phyloP scores from a whole-genome alignment of 1,140 invertebrate species.

The Globodera rostochiensis region DNA sequence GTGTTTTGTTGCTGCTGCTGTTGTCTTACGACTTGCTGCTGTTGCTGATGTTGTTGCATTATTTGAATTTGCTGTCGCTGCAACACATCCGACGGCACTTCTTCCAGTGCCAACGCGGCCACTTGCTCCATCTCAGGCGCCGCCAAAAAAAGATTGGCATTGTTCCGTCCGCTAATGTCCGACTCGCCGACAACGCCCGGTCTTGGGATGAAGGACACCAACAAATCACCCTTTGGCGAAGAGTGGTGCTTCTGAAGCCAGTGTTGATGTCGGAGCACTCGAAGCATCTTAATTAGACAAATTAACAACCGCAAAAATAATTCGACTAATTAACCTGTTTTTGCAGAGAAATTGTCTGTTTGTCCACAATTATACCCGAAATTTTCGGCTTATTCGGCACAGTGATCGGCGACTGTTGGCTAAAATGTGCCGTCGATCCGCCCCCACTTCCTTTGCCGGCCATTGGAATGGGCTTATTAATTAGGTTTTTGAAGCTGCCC shows the following conservation, averaged over 20 bases:
- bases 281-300: constrained; percentile 25
- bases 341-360: constrained; percentile 18
- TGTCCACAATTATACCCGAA: constrained; percentile 27
- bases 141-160: constrained; percentile 12
- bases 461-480: constrained; percentile 33
- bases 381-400: constrained; percentile 40
- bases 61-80: constrained; percentile 21
- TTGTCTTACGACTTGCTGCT: constrained; percentile 23
- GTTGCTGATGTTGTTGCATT: constrained; percentile 19
- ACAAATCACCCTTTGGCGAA: constrained; percentile 6
- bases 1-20: constrained; percentile 24
- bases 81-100: not conserved
- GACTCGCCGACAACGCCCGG: constrained; percentile 24
- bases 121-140: constrained; percentile 30
- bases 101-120: not conserved
- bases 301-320: not conserved
- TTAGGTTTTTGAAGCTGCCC: constrained; percentile 39
- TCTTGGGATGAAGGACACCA: constrained; percentile 16
- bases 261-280: not conserved
- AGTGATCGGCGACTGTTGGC: constrained; percentile 4
- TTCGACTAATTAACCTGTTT: not conserved
- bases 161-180: constrained; percentile 5
- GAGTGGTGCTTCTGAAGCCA: not conserved
- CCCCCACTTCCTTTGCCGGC: constrained; percentile 15
- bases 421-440: constrained; percentile 13